Conservation (phyloP, 2,113 vertebrate genomes). For the Atractosteus spatula region DNA sequence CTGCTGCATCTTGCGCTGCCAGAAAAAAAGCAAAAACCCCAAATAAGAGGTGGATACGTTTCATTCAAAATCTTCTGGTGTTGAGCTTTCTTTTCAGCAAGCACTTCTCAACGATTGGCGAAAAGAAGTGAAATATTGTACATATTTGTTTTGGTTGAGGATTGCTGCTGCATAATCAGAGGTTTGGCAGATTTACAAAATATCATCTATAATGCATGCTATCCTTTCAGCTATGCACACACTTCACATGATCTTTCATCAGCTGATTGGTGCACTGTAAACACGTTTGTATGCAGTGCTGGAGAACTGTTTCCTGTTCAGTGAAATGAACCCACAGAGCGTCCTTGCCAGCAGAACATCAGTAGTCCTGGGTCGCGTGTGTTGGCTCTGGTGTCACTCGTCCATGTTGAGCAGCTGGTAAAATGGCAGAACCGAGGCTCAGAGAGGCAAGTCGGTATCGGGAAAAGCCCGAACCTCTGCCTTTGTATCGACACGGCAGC, state of each 20-base stretch:
- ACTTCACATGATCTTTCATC: conserved; percentile 69
- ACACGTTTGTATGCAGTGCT: conserved; percentile 49
- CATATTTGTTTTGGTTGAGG: conserved; percentile 53
- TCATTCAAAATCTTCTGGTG: too few relatives aligned
- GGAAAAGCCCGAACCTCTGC: too few relatives aligned
- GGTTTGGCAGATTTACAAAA: conserved; percentile 64
- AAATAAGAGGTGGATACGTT: too few relatives aligned
- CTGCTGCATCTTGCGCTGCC: neutral
- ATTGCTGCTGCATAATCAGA: conserved; percentile 38
- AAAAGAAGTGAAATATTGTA: conserved; percentile 30
- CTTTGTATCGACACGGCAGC: too few relatives aligned
- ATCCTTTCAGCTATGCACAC: conserved; percentile 65
- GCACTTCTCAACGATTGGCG: conserved; percentile 14
- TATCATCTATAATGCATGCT: conserved; percentile 69
- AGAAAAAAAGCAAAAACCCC: too few relatives aligned
- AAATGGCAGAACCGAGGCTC: too few relatives aligned
- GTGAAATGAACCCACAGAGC: conserved; percentile 53
- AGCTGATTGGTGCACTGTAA: conserved; percentile 44
- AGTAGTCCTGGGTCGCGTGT: too few relatives aligned
- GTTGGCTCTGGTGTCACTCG: too few relatives aligned
- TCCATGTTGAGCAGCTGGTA: too few relatives aligned
- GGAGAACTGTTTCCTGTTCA: conserved; percentile 52
- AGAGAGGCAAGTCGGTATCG: too few relatives aligned
- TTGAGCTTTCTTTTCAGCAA: conserved; percentile 3
- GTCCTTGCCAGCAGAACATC: conserved; percentile 26